phyloP scores from a whole-genome alignment of 92 coral and sea anemone genomes.

The Paragorgia papillata region DNA sequence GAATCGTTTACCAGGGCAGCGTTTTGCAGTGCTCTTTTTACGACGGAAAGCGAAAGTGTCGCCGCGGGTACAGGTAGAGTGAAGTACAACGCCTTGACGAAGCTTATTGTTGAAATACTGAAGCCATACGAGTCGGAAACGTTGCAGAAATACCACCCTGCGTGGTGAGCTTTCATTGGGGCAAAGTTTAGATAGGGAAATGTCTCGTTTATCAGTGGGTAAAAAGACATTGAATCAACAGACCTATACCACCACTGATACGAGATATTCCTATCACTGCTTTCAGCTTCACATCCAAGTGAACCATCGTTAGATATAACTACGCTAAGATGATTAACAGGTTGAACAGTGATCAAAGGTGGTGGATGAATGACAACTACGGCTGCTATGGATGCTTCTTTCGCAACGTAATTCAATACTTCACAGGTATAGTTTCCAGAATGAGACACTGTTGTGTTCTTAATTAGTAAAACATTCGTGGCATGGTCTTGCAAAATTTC shows the following conservation, averaged over 20 bases:
- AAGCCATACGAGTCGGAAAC: slow-evolving; percentile 64
- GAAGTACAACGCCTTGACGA: slow-evolving; percentile 56
- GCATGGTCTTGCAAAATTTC: slow-evolving; percentile 34
- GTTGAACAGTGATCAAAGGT: slow-evolving; percentile 60
- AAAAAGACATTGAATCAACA: slow-evolving; percentile 21
- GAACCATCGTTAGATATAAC: slow-evolving; percentile 43
- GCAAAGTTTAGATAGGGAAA: slow-evolving; percentile 54
- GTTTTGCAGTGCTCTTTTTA: background rate
- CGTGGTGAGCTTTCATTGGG: slow-evolving; percentile 25
- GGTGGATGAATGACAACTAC: slow-evolving; percentile 64
- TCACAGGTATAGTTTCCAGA: slow-evolving; percentile 71
- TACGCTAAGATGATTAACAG: slow-evolving; percentile 57
- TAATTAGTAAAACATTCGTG: slow-evolving; percentile 36
- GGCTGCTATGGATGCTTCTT: slow-evolving; percentile 58
- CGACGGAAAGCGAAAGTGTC: slow-evolving; percentile 3
- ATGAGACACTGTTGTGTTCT: slow-evolving; percentile 40
- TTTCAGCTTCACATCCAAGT: slow-evolving; percentile 56
- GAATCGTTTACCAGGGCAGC: background rate
- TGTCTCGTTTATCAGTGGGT: slow-evolving; percentile 35
- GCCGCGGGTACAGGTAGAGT: slow-evolving; percentile 58
- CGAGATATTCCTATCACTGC: slow-evolving; percentile 47
- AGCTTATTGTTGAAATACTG: slow-evolving; percentile 55
- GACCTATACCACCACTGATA: slow-evolving; percentile 75
- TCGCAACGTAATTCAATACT: slow-evolving; percentile 66
- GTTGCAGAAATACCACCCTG: slow-evolving; percentile 70